Conservation (phyloP, 2,888 invertebrate genomes). For the Drosophila stalkeri region DNA sequence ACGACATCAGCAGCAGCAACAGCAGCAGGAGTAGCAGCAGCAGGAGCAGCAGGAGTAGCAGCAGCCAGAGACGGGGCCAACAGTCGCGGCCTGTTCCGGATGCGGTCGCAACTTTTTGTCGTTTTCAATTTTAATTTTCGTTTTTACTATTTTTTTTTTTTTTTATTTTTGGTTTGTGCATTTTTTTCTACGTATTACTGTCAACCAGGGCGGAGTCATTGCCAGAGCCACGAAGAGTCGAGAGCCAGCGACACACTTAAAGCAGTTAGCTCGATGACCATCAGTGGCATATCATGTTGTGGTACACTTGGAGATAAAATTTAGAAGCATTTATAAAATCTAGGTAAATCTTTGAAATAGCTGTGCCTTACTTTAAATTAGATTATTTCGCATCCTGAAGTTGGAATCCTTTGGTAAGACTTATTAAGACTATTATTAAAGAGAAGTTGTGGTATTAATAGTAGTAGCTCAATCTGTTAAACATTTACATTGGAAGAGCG, state of each 20-base stretch:
- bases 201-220: slow-evolving; percentile 36
- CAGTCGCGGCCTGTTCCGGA: slow-evolving; percentile 68
- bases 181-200: slow-evolving; percentile 20
- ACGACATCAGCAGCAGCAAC: slow-evolving; percentile 60
- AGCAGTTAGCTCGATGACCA: slow-evolving; percentile 75
- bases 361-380: too few species aligned
- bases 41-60: slow-evolving; percentile 19
- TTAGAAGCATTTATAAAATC: neutral
- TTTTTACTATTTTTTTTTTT: slow-evolving; percentile 30
- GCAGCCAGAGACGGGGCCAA: slow-evolving; percentile 25
- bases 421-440: too few species aligned
- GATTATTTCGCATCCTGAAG: neutral
- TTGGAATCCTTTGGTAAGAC: too few species aligned
- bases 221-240: slow-evolving; percentile 25
- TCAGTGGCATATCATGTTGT: slow-evolving; percentile 63
- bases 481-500: too few species aligned
- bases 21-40: slow-evolving; percentile 42
- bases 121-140: slow-evolving; percentile 74
- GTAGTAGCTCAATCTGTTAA: too few species aligned
- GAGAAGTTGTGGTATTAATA: too few species aligned
- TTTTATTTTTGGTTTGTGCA: slow-evolving; percentile 17
- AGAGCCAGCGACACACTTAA: slow-evolving; percentile 67
- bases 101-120: slow-evolving; percentile 79
- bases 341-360: too few species aligned
- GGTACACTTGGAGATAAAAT: slow-evolving; percentile 25